Conservation (phyloP, 2,797 vertebrate species). For the Cossypha dichroa region DNA sequence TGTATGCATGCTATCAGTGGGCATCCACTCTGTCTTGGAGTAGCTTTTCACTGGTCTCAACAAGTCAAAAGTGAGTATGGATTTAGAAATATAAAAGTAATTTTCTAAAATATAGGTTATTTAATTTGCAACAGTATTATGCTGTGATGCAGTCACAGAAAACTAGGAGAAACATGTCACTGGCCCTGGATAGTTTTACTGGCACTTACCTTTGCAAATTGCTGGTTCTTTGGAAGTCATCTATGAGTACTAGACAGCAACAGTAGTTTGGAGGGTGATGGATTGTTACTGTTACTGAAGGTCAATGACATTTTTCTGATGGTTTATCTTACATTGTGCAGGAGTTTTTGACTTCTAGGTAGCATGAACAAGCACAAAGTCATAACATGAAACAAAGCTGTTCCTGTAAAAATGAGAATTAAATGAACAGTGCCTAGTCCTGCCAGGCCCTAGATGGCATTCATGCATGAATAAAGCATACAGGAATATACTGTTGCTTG, state of each 20-base stretch:
- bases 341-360: not conserved
- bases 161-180: no score
- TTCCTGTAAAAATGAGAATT: not conserved
- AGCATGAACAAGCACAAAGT: not conserved
- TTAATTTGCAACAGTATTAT: not conserved
- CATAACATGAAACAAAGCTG: not conserved
- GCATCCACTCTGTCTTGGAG: not conserved
- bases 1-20: fast-evolving
- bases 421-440: not conserved
- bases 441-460: not conserved
- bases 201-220: not conserved
- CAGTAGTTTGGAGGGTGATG: not conserved
- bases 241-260: not conserved
- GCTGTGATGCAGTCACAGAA: not conserved
- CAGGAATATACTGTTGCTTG: not conserved
- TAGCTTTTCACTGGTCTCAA: not conserved
- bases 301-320: not conserved
- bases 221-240: not conserved
- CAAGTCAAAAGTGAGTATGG: not conserved
- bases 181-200: not conserved
- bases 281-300: not conserved
- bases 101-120: not conserved
- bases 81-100: not conserved
- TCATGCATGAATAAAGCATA: not conserved
- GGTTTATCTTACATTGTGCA: not conserved